These are phyloP conservation scores for Euura lappo DNA, from an alignment of 1,140 invertebrate genomes.

Conservation along the genomic window DNA sequence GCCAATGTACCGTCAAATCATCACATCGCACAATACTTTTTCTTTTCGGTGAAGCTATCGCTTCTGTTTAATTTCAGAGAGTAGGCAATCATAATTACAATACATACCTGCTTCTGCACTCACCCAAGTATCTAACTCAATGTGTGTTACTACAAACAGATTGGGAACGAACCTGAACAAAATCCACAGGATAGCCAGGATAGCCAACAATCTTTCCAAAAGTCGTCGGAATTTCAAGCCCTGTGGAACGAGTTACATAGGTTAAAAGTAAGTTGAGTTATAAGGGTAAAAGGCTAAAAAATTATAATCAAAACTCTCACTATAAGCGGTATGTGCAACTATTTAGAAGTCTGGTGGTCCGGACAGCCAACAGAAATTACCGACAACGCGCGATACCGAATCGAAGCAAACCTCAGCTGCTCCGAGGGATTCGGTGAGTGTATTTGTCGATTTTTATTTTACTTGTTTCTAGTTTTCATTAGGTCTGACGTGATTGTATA, in stretches of 20 bases:
- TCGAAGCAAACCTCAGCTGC: conserved; percentile 18
- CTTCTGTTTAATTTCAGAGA: no score
- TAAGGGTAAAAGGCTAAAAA: no score
- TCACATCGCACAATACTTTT: no score
- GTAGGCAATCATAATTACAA: no score
- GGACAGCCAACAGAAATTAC: conserved; percentile 16
- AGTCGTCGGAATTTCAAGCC: conserved; percentile 37
- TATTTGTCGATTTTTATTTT: not conserved
- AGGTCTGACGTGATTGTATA: no score
- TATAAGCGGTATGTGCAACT: not conserved
- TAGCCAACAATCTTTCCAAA: conserved; percentile 1
- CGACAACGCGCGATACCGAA: conserved; percentile 6
- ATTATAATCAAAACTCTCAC: not conserved
- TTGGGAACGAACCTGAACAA: not conserved
- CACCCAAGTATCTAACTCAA: no score
- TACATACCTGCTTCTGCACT: no score
- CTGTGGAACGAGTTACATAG: conserved; percentile 56
- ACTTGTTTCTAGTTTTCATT: no score
- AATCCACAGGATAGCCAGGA: not conserved
- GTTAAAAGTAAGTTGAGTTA: conserved; percentile 29
- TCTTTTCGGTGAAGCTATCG: no score
- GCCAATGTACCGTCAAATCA: no score
- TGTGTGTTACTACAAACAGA: not conserved
- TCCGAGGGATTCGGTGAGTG: conserved; percentile 29
- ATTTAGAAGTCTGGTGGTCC: conserved; percentile 4